These are phyloP conservation scores for Chouioia cunea DNA, from an alignment of 2,888 invertebrate species.

Conservation along the genomic window DNA sequence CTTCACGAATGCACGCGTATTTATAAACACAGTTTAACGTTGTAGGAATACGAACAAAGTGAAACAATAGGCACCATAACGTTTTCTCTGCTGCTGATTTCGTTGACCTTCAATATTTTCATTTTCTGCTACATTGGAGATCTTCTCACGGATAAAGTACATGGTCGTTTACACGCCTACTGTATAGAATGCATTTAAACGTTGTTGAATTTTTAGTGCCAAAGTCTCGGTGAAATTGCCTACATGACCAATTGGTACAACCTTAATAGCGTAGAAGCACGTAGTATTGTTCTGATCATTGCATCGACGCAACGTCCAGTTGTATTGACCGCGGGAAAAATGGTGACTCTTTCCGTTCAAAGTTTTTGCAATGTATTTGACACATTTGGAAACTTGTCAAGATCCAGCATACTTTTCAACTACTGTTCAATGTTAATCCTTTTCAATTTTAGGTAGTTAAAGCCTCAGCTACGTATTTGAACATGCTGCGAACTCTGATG, in stretches of 20 bases:
- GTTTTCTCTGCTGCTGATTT: conserved; percentile 19
- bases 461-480: conserved; percentile 46
- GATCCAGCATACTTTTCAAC: conserved; percentile 7
- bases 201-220: conserved; percentile 44
- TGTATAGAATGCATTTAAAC: too few species aligned
- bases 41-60: conserved; percentile 17
- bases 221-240: conserved; percentile 51
- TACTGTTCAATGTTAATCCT: conserved; percentile 15
- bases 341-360: conserved; percentile 54
- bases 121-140: conserved; percentile 46
- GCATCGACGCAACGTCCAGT: conserved; percentile 51
- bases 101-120: conserved; percentile 43
- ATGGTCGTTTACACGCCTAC: not conserved
- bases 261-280: conserved; percentile 48
- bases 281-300: conserved; percentile 52
- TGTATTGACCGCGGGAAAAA: conserved; percentile 54
- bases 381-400: too few species aligned
- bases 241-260: conserved; percentile 57
- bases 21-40: not conserved
- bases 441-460: conserved; percentile 29
- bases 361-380: conserved; percentile 58
- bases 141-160: conserved; percentile 40
- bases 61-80: conserved; percentile 12
- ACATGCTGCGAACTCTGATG: conserved; percentile 41
- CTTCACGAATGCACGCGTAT: too few species aligned